phyloP scores from a whole-genome alignment of 2,113 vertebrate species.

The Vidua chalybeata region DNA sequence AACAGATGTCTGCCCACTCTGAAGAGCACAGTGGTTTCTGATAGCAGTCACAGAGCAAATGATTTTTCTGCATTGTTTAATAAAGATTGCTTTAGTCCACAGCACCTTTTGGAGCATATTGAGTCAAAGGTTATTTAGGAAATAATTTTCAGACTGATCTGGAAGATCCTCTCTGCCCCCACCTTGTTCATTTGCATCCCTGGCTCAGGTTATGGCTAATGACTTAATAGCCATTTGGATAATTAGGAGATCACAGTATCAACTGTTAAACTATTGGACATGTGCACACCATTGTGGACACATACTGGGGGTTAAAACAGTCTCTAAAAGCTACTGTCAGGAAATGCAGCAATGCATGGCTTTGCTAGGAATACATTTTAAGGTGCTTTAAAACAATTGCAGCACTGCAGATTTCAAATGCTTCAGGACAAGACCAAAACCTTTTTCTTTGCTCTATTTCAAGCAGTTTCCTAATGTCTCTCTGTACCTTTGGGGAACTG shows the following conservation, averaged over 20 bases:
- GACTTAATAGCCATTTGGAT: neutral
- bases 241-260: neutral
- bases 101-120: neutral
- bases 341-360: neutral
- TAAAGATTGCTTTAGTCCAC: neutral
- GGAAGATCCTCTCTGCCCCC: neutral
- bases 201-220: neutral
- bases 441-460: neutral
- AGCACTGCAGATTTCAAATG: neutral
- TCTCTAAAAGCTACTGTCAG: neutral
- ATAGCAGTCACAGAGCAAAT: neutral
- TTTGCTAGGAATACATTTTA: neutral
- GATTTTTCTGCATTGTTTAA: neutral
- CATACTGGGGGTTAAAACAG: neutral
- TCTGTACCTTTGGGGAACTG: neutral
- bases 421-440: neutral
- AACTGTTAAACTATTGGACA: neutral
- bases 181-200: neutral
- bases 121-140: neutral
- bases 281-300: neutral
- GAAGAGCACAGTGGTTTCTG: neutral
- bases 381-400: neutral
- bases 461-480: neutral
- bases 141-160: neutral
- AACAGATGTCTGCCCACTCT: slow-evolving; percentile 50